Conservation (phyloP, 2,113 vertebrate genomes). For the Mormyrus lacerda region DNA sequence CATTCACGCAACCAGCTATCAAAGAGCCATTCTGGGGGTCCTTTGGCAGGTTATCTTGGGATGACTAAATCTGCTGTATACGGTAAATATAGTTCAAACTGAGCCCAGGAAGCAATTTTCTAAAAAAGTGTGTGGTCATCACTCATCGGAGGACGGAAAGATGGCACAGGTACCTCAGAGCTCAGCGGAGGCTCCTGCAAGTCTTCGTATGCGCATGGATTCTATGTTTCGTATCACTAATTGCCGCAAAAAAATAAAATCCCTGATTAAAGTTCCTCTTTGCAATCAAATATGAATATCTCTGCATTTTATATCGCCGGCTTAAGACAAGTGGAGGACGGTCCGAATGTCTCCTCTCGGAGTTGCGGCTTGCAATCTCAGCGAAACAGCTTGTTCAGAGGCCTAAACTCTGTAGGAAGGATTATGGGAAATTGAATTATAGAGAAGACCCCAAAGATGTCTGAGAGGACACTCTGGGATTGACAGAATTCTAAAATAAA, state of each 20-base stretch:
- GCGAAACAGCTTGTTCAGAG: background rate
- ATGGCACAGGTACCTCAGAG: background rate
- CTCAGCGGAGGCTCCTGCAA: background rate
- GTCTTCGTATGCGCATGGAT: background rate
- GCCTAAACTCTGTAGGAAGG: background rate
- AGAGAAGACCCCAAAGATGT: background rate
- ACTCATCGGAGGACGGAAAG: background rate
- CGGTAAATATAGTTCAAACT: conserved; percentile 1
- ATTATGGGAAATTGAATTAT: conserved; percentile 5
- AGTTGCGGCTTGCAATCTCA: background rate
- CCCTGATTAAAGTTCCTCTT: background rate
- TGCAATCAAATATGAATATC: conserved; percentile 12
- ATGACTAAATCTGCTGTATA: background rate
- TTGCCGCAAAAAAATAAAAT: background rate
- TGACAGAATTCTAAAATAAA: conserved; percentile 4
- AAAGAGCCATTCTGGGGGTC: background rate
- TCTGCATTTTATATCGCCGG: conserved; percentile 1
- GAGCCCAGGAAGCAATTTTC: conserved; percentile 17
- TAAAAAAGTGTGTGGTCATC: background rate
- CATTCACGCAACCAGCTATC: background rate
- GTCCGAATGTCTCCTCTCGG: background rate
- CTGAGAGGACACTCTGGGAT: background rate
- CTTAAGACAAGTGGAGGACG: background rate
- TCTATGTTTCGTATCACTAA: background rate
- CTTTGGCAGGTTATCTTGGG: conserved; percentile 1